Base-by-base conservation (phyloP, 64 coral and sea anemone species). In the Dendrophyllia cribrosa region DNA sequence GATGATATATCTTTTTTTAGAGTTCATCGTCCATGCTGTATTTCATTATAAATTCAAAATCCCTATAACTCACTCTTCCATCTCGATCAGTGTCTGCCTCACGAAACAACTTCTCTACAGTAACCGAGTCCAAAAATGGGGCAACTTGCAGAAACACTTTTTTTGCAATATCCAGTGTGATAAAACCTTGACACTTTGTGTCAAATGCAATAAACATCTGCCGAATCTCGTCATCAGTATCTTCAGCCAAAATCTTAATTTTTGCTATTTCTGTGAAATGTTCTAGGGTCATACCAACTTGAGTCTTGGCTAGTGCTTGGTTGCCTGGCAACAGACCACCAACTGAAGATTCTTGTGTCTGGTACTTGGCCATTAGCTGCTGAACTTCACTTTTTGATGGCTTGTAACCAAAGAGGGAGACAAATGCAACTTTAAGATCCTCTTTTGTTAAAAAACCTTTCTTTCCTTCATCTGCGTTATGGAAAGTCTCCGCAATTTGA, bases 31-130 rank as follows among this genome's bases (percentile, higher is more conserved):
- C 74, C 23, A 96, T 70, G 4, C 21, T 88, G 76, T 85, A 98
- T 47, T 96, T 98, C 94, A 98, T 98, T 76, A 98, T 93, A 82
- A 96, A 93, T 58, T 96, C 97, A 96, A 98, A 99, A 86, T 99
- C 94, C 24, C 87, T 95, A 44, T 91, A 99, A 88, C 94, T 92
- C 25, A 96, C 76, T 43, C 97, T 76, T 11, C 94, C 97, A 96
- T 99, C 97, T 88, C 85, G 76, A 68, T 99, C 94, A 74, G 88
- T 84, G 60, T 99, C 97, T 85, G 93, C 92, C 60, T 99, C 97
- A 45, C 61, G 87, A 65, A 99, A 99, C 62, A 94, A 89, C 62
- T 75, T 96, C 62, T 96, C 87, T 20, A 99, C 71, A 59, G 60
- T 91, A 62, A 88, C 67, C 7, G 69, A 53, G 59, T 91, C 74